These are phyloP conservation scores for Podarcis siculus DNA, from an alignment of 2,797 vertebrate genomes.

Conservation along the genomic window DNA sequence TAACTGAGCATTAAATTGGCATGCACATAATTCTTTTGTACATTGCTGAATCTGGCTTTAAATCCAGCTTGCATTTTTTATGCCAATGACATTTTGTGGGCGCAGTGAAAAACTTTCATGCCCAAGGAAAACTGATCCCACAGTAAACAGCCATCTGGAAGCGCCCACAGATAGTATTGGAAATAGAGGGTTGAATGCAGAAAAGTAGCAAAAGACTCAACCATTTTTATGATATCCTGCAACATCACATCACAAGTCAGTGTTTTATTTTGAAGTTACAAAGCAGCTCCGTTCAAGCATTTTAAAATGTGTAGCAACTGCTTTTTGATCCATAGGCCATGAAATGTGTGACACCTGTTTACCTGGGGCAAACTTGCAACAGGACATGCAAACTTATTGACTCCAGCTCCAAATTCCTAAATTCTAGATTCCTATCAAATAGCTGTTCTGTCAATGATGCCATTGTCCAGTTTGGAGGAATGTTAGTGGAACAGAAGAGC, in stretches of 20 bases:
- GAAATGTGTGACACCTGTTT: neutral
- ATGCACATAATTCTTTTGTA: neutral
- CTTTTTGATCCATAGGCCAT: neutral
- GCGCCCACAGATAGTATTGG: neutral
- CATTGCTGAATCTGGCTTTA: neutral
- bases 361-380: neutral
- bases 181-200: neutral
- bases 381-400: neutral
- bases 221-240: neutral
- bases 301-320: neutral
- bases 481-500: too few relatives aligned
- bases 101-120: too few relatives aligned
- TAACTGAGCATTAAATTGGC: neutral
- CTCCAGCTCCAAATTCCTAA: neutral
- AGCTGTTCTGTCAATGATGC: neutral
- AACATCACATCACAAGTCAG: neutral
- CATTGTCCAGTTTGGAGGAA: neutral
- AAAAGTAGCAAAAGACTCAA: neutral
- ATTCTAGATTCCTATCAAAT: neutral
- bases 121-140: too few relatives aligned
- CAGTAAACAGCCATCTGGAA: neutral
- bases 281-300: neutral
- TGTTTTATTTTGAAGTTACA: neutral
- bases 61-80: neutral
- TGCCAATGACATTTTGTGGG: neutral